Percentiles rank a stretch among this genome's conserved stretches.
phyloP scores from a whole-genome alignment of 1,140 invertebrate species.

The Dolichoris vasculosae region DNA sequence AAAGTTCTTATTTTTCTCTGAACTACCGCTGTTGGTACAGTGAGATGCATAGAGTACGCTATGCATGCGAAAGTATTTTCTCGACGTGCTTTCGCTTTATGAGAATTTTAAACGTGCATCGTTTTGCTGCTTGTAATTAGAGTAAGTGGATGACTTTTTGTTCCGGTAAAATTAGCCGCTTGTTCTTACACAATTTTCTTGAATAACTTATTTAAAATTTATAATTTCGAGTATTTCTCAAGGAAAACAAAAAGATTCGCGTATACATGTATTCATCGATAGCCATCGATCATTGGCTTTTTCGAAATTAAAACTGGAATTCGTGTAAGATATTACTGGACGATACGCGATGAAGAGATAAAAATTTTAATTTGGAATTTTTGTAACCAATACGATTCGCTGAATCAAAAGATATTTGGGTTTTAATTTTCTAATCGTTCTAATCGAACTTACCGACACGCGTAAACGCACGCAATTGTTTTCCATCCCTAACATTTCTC shows the following conservation, averaged over 20 bases:
- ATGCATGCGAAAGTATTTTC: neutral
- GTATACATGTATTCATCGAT: neutral
- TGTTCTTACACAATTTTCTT: neutral
- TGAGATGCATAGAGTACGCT: neutral
- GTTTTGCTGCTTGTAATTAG: neutral
- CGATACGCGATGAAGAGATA: neutral
- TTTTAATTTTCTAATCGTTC: too few relatives aligned
- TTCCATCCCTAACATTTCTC: too few relatives aligned
- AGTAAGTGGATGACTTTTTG: constrained; percentile 15
- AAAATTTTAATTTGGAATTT: too few relatives aligned
- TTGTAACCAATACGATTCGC: neutral
- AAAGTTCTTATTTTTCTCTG: neutral
- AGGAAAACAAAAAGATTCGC: neutral
- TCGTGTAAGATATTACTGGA: neutral
- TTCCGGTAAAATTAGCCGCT: neutral
- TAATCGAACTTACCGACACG: too few relatives aligned
- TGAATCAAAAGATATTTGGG: neutral
- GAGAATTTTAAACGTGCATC: neutral
- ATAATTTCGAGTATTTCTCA: neutral
- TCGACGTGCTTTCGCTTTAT: constrained; percentile 1
- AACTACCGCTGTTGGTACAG: neutral
- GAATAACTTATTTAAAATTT: neutral
- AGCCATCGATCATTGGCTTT: neutral
- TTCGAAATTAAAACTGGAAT: neutral
- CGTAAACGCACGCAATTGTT: too few relatives aligned